phyloP scores from a whole-genome alignment of 64 coral and sea anemone genomes.

The Hydrozoanthus tunicans region DNA sequence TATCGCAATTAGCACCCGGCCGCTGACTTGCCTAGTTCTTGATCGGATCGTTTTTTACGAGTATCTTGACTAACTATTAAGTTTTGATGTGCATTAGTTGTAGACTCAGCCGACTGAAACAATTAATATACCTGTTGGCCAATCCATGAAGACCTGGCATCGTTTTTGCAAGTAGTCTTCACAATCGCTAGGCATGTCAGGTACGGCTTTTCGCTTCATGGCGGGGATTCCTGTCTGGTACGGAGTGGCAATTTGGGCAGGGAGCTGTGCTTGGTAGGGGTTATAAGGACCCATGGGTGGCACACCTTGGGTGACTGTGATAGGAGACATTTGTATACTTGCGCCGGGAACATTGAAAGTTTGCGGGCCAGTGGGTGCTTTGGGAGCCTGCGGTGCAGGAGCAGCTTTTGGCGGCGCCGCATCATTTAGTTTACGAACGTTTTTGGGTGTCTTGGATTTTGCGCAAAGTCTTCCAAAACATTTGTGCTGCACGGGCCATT shows the following conservation, averaged over 20 bases:
- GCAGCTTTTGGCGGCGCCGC: slow-evolving; percentile 7
- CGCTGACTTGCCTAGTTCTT: too few relatives aligned
- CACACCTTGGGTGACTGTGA: slow-evolving; percentile 69
- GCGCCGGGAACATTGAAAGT: slow-evolving; percentile 64
- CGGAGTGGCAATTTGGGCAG: not conserved
- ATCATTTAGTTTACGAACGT: slow-evolving; percentile 9
- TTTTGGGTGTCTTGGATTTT: slow-evolving; percentile 32
- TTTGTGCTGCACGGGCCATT: slow-evolving; percentile 59
- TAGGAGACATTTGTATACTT: slow-evolving; percentile 73
- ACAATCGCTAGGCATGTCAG: slow-evolving; percentile 69
- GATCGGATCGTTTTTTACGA: too few relatives aligned
- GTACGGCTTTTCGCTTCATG: slow-evolving; percentile 26
- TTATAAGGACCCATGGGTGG: slow-evolving; percentile 63
- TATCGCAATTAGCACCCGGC: too few relatives aligned
- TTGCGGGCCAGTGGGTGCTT: slow-evolving; percentile 41
- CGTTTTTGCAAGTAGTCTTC: slow-evolving; percentile 65
- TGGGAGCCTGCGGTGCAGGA: slow-evolving; percentile 41
- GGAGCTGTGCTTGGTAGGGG: slow-evolving; percentile 48
- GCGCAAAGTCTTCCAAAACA: slow-evolving; percentile 63
- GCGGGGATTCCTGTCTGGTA: slow-evolving; percentile 30
- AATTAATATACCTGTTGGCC: slow-evolving; percentile 66
- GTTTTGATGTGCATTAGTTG: too few relatives aligned
- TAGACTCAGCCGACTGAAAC: not conserved
- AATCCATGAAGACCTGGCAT: slow-evolving; percentile 85
- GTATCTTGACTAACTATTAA: too few relatives aligned